Percentiles rank a stretch among this genome's conserved stretches.
These are phyloP conservation scores for Vombatus ursinus DNA, from an alignment of 2,113 vertebrate species.

Conservation along the genomic window DNA sequence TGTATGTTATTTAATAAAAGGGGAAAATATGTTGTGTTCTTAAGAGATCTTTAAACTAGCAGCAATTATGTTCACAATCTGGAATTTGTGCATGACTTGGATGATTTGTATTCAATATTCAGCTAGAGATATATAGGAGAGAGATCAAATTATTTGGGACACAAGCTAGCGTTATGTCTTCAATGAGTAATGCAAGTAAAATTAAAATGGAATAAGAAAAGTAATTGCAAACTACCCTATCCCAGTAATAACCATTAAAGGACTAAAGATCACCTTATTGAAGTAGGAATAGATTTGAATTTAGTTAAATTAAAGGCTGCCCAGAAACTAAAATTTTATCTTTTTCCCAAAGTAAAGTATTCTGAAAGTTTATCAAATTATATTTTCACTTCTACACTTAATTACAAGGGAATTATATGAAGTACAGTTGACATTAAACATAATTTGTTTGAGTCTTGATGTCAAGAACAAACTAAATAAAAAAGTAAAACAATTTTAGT, in stretches of 20 bases:
- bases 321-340: neutral
- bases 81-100: neutral
- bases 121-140: neutral
- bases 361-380: conserved; percentile 20
- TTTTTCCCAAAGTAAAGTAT: neutral
- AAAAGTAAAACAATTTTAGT: conserved; percentile 52
- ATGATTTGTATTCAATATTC: neutral
- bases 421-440: conserved; percentile 43
- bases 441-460: conserved; percentile 35
- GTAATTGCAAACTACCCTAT: neutral
- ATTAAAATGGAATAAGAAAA: conserved; percentile 41
- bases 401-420: conserved; percentile 47
- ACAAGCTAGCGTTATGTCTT: conserved; percentile 2
- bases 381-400: neutral
- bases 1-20: too few relatives aligned
- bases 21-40: too few relatives aligned
- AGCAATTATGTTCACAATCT: conserved; percentile 26
- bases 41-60: neutral
- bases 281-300: neutral
- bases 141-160: neutral
- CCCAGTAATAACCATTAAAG: neutral
- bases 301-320: neutral
- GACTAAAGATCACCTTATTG: neutral
- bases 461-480: conserved; percentile 53
- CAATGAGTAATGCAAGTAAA: conserved; percentile 45